A percentile compares a stretch with the other conserved stretches of the same genome.
Conservation (phyloP, 2,888 invertebrate species). For the Limnephilus marmoratus region DNA sequence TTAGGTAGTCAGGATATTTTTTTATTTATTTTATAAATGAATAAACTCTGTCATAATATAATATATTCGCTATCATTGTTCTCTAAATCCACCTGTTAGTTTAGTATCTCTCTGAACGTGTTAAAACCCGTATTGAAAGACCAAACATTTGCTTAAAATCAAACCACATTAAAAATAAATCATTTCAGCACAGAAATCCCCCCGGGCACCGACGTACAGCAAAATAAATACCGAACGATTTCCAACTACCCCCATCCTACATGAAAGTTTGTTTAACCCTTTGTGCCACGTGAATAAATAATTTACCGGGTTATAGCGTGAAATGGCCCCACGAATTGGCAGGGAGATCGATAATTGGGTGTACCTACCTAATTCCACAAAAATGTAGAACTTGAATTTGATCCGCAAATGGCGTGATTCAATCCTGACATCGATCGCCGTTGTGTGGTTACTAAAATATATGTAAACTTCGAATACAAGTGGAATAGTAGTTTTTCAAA, state of each 20-base stretch:
- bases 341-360: conserved; percentile 31
- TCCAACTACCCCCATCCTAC: neutral
- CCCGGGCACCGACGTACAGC: neutral
- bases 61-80: neutral
- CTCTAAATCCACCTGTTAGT: neutral
- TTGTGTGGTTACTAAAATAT: neutral
- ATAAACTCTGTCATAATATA: neutral
- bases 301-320: conserved; percentile 11
- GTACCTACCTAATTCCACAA: neutral
- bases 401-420: neutral
- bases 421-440: neutral
- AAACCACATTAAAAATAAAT: neutral
- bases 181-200: neutral
- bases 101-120: neutral
- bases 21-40: too few species aligned
- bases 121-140: neutral
- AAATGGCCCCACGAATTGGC: neutral
- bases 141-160: neutral
- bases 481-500: neutral
- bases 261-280: conserved; percentile 39
- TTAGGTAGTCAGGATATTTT: too few species aligned
- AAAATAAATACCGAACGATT: neutral
- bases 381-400: conserved; percentile 1
- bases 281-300: conserved; percentile 39
- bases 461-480: neutral